Conservation (phyloP, 2,888 invertebrate species). For the Rosalia funebris region DNA sequence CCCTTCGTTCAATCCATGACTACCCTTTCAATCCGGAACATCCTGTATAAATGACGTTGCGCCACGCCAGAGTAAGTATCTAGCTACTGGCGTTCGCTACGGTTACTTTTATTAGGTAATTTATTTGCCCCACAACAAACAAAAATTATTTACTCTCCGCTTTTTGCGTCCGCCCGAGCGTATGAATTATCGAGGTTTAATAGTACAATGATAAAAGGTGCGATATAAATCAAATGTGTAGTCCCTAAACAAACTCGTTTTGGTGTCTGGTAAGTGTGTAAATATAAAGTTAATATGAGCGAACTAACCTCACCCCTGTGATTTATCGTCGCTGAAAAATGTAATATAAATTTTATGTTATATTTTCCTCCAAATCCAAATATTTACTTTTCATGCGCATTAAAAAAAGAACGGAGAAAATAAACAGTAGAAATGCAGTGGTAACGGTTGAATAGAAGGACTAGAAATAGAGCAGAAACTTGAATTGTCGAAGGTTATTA, state of each 20-base stretch:
- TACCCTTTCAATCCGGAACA: too few relatives aligned
- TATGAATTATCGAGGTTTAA: slow-evolving; percentile 35
- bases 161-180: slow-evolving; percentile 35
- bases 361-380: slow-evolving; percentile 15
- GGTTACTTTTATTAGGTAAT: slow-evolving; percentile 28
- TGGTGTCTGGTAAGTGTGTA: slow-evolving; percentile 34
- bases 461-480: slow-evolving; percentile 6
- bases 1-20: too few relatives aligned
- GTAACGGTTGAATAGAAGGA: neutral
- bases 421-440: neutral
- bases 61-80: neutral
- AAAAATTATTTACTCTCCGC: slow-evolving; percentile 36
- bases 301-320: slow-evolving; percentile 24
- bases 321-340: slow-evolving; percentile 31
- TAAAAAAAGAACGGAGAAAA: neutral
- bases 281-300: slow-evolving; percentile 33
- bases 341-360: slow-evolving; percentile 17
- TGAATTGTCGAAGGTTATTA: slow-evolving; percentile 16
- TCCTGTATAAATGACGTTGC: too few relatives aligned
- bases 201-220: slow-evolving; percentile 32
- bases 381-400: slow-evolving; percentile 9
- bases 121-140: slow-evolving; percentile 39
- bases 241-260: slow-evolving; percentile 37
- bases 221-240: slow-evolving; percentile 32
- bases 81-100: slow-evolving; percentile 3